phyloP scores from a whole-genome alignment of 1,140 invertebrate genomes.

The Papilio polyxenes region DNA sequence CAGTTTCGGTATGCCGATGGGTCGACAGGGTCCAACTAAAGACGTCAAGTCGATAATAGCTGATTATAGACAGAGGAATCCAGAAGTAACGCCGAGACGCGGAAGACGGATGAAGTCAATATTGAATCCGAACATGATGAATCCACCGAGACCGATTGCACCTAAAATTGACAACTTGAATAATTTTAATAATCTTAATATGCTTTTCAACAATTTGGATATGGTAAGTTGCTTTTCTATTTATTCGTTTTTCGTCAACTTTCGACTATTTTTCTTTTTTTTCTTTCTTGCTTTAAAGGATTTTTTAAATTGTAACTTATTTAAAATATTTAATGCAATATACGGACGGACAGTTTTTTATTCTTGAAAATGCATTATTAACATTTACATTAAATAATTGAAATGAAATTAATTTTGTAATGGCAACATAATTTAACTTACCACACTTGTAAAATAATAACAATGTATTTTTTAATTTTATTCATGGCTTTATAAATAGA shows the following conservation, averaged over 20 bases:
- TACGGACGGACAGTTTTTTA: no score
- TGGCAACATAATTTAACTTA: no score
- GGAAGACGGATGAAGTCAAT: slow-evolving; percentile 82
- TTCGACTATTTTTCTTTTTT: no score
- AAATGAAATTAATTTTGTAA: no score
- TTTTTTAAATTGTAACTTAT: not conserved
- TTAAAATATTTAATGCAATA: no score
- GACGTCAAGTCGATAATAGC: slow-evolving; percentile 92
- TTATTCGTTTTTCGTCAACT: slow-evolving; percentile 8
- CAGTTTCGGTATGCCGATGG: slow-evolving; percentile 74
- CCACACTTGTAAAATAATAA: not conserved
- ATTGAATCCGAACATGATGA: slow-evolving; percentile 74
- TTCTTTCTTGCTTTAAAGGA: no score
- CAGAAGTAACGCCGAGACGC: slow-evolving; percentile 85
- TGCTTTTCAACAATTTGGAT: slow-evolving; percentile 76
- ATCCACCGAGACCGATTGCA: slow-evolving; percentile 67
- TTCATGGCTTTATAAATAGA: slow-evolving; percentile 5
- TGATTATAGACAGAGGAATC: slow-evolving; percentile 88
- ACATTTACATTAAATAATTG: no score
- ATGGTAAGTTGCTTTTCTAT: slow-evolving; percentile 63
- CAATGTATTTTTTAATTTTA: slow-evolving; percentile 10
- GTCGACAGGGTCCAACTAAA: slow-evolving; percentile 87
- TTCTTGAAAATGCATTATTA: no score
- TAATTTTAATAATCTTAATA: slow-evolving; percentile 70
- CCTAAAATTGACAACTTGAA: slow-evolving; percentile 70